phyloP scores from a whole-genome alignment of 2,888 invertebrate species.

The Teinopalpus imperialis region DNA sequence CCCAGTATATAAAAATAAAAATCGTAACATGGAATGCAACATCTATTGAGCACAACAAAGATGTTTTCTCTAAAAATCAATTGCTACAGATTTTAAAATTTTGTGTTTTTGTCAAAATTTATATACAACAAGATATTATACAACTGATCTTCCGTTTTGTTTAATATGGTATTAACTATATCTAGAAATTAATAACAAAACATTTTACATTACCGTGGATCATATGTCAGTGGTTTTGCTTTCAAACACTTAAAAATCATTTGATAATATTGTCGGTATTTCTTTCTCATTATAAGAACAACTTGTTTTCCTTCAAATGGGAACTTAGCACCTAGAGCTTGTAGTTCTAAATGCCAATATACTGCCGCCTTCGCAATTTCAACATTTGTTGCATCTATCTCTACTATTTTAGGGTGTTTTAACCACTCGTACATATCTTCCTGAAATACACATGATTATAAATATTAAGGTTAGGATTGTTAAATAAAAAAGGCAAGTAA shows the following conservation, averaged over 20 bases:
- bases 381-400: constrained; percentile 68
- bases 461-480: too few species aligned
- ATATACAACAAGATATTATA: too few species aligned
- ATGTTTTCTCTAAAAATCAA: too few species aligned
- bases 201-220: constrained; percentile 74
- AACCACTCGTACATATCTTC: constrained; percentile 75
- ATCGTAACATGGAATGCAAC: too few species aligned
- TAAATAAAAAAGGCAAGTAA: too few species aligned
- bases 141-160: too few species aligned
- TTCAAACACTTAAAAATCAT: constrained; percentile 74
- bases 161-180: too few species aligned
- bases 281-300: constrained; percentile 74
- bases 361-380: constrained; percentile 73
- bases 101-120: too few species aligned
- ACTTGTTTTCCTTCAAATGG: constrained; percentile 75
- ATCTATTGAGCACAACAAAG: too few species aligned
- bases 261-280: constrained; percentile 73
- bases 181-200: too few species aligned
- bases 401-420: constrained; percentile 70
- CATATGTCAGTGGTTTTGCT: constrained; percentile 72
- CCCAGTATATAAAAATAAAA: too few species aligned
- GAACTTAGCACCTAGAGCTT: constrained; percentile 51
- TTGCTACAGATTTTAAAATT: too few species aligned
- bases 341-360: constrained; percentile 65
- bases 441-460: constrained; percentile 38